Base-by-base conservation (phyloP, 1,140 invertebrate species). In the Ylistrum balloti region DNA sequence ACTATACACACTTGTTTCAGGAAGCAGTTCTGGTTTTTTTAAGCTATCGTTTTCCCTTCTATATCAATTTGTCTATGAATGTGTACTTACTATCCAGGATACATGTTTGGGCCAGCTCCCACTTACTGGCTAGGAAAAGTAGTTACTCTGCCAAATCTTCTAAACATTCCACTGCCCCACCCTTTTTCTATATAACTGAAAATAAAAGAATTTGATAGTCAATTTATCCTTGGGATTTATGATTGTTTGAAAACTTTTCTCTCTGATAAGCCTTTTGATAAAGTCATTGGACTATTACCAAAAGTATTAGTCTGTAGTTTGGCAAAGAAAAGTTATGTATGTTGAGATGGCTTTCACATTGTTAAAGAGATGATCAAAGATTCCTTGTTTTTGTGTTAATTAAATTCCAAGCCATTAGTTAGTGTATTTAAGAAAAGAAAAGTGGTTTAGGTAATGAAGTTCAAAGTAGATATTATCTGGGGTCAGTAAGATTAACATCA, bases 261-360 rank as follows among this genome's bases (percentile, higher is more conserved):
- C 56, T 28, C 1, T 5, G 56, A 74, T 74, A 5, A 28, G 56
- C 5, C n/a, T n/a, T 74, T 74, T 74, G 56, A 28, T 74, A n/a
- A 74, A n/a, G 56, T n/a, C n/a, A 74, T 74, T 74, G 56, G 56
- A 74, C 56, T 74, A n/a, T 5, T n/a, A n/a, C 56, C 56, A 74
- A 74, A 22, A 74, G 28, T 74, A n/a, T n/a, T n/a, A 74, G 56
- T 74, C 7, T 28, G n/a, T n/a, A 74, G 41, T 45, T 74, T 74
- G 56, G 56, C 56, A 74, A 74, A 28, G 56, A 9, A 0, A 45
- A 45, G 41, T 45, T 45, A 45, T 45, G 41, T 45, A 17, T 45
- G 20, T 45, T 9, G 41, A 45, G 9, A n/a, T 28, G 56, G n/a
- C 22, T n/a, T 28, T 28, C 56, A 74, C n/a, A 74, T 28, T 28